Conservation (phyloP, 2,113 vertebrate species). For the Corydoras maculifer region DNA sequence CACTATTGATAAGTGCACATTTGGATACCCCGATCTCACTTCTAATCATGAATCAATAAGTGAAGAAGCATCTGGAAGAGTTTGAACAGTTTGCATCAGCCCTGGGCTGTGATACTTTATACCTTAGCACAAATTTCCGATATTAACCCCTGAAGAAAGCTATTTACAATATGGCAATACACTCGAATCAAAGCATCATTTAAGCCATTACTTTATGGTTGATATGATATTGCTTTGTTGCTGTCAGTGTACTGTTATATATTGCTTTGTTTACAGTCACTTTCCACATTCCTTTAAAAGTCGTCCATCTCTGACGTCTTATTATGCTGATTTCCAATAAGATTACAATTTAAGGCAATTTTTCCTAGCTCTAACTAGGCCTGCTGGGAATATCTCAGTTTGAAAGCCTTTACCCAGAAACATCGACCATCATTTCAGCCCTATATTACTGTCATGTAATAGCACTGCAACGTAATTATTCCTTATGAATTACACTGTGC, state of each 20-base stretch:
- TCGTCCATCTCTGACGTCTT: constrained; percentile 73
- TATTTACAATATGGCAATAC: no score
- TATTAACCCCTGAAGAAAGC: no score
- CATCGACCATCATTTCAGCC: constrained; percentile 75
- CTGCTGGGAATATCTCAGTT: constrained; percentile 77
- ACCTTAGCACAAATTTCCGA: no score
- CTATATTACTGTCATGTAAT: constrained; percentile 82
- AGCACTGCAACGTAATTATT: constrained; percentile 74
- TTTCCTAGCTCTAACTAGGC: constrained; percentile 77
- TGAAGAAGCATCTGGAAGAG: no score
- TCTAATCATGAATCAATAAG: no score
- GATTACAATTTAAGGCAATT: constrained; percentile 81
- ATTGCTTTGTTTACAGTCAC: constrained; percentile 56
- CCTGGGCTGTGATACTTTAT: no score
- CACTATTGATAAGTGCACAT: no score
- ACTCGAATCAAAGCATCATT: no score
- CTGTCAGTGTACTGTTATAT: constrained; percentile 55
- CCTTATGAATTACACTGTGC: constrained; percentile 69
- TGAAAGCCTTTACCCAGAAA: constrained; percentile 76
- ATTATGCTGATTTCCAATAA: constrained; percentile 74
- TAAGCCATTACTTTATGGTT: neutral
- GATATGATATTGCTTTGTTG: constrained; percentile 33
- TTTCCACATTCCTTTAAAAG: constrained; percentile 49
- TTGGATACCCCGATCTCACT: no score
- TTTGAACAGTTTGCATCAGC: no score